Conservation (phyloP, 2,797 vertebrate species). For the Scolopax rusticola region DNA sequence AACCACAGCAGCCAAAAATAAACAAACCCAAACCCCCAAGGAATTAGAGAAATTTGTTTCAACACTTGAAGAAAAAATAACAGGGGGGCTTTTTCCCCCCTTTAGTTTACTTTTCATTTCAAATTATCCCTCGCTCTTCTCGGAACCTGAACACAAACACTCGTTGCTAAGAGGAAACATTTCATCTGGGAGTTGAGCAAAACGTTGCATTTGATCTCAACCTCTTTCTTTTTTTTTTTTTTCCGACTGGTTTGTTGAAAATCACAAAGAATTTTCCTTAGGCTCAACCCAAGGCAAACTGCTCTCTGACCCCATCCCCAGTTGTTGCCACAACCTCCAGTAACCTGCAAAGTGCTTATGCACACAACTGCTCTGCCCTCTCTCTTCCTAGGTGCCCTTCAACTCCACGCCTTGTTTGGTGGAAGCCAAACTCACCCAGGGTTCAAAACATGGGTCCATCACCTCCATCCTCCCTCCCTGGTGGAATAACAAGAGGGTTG, state of each 20-base stretch:
- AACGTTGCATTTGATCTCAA: constrained; percentile 28
- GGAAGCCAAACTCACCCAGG: background rate
- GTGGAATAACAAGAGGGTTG: background rate
- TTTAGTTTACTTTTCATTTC: constrained; percentile 56
- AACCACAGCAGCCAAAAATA: background rate
- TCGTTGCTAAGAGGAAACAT: constrained; percentile 30
- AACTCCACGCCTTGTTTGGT: rapidly evolving
- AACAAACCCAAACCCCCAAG: background rate
- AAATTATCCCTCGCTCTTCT: constrained; percentile 29
- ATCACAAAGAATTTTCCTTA: constrained; percentile 11
- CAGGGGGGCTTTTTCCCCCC: background rate
- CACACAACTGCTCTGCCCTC: too few species aligned
- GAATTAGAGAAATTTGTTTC: constrained; percentile 15
- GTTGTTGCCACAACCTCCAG: background rate
- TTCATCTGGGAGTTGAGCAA: constrained; percentile 5
- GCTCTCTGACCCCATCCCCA: background rate
- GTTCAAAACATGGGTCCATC: rapidly evolving
- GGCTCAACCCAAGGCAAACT: background rate
- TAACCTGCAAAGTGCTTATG: background rate
- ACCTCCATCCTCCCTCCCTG: background rate
- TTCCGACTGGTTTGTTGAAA: background rate
- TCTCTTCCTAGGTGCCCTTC: background rate
- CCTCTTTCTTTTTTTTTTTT: background rate
- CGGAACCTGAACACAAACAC: constrained; percentile 7
- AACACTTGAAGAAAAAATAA: background rate